phyloP scores from a whole-genome alignment of 2,888 invertebrate genomes.

The Drymonia ruficornis region DNA sequence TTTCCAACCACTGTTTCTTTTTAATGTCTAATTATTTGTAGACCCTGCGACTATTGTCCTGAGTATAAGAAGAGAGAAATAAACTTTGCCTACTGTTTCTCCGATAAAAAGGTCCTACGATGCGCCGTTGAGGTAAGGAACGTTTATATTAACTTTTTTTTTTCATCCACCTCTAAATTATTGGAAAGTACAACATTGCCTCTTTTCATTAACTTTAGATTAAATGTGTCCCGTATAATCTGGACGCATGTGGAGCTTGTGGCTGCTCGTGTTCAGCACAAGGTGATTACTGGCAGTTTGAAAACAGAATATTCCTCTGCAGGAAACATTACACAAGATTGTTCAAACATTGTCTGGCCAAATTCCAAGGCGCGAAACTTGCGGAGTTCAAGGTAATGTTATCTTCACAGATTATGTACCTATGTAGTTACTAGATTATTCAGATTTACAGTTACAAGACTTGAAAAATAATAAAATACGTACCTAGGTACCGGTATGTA shows the following conservation, averaged over 20 bases:
- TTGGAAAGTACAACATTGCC: too few species aligned
- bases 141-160: neutral
- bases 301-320: slow-evolving; percentile 75
- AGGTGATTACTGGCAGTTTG: slow-evolving; percentile 86
- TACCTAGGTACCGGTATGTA: neutral
- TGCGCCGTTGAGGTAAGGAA: slow-evolving; percentile 70
- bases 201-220: slow-evolving; percentile 52
- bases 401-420: slow-evolving; percentile 1
- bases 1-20: too few species aligned
- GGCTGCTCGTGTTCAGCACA: slow-evolving; percentile 75
- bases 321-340: slow-evolving; percentile 69
- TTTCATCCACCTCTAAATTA: neutral
- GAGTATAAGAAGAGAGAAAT: slow-evolving; percentile 64
- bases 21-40: slow-evolving; percentile 24
- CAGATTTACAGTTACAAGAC: neutral
- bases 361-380: slow-evolving; percentile 71
- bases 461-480: too few species aligned
- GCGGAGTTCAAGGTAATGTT: slow-evolving; percentile 72
- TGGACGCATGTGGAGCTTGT: slow-evolving; percentile 74
- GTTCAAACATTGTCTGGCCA: slow-evolving; percentile 72
- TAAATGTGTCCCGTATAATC: slow-evolving; percentile 80
- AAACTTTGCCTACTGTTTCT: slow-evolving; percentile 73
- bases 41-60: slow-evolving; percentile 74
- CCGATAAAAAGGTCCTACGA: slow-evolving; percentile 64
- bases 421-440: neutral